Base-by-base conservation (phyloP, 2,113 vertebrate genomes). In the Taurulus bubalis region DNA sequence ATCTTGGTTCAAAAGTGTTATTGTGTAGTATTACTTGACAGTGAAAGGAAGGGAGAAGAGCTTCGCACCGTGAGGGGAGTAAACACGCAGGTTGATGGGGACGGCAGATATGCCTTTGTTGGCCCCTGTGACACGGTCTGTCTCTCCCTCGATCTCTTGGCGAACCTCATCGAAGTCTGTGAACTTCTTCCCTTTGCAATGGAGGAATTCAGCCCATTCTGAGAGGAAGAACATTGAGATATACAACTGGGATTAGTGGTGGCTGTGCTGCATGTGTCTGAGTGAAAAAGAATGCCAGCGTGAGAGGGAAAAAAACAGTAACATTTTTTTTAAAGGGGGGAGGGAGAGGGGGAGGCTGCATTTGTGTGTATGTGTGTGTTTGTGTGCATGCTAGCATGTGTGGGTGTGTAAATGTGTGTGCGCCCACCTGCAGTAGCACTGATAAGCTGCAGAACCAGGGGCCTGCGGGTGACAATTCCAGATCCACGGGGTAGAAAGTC, bases 171-270 rank as follows among this genome's bases (percentile, higher is more conserved):
- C 96, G 34, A 98, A 98, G 87, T 98, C 97, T 32, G 95, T 98
- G 83, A 97, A 98, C 71, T 97, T 98, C 89, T 94, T 98, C 51
- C 97, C 97, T 95, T 98, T 98, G 95, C 96, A 97, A 91, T 98
- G 97, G 12, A 98, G 96, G 89, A 98, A 98, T 85, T 98, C 97
- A n/a, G 95, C 97, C 94, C 97, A 97, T 82, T 98, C 97, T 98
- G 90, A 28, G 49, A 40, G 69, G 53, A 73, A 11, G 56, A 20
- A 71, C 75, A 81, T 14, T 15, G 24, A 65, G 20, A 58, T 8
- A 47, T 11, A 36, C 28, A 40, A 22, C 1, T 28, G 42, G 69
- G 82, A 84, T 90, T 79, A 90, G 76, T 42, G 64, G 42, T 47
- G 64, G 40, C 30, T 72, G 32, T 45, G 49, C 55, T 84, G 38